Base-by-base conservation (phyloP, 2,797 vertebrate species). In the Chelonia mydas region DNA sequence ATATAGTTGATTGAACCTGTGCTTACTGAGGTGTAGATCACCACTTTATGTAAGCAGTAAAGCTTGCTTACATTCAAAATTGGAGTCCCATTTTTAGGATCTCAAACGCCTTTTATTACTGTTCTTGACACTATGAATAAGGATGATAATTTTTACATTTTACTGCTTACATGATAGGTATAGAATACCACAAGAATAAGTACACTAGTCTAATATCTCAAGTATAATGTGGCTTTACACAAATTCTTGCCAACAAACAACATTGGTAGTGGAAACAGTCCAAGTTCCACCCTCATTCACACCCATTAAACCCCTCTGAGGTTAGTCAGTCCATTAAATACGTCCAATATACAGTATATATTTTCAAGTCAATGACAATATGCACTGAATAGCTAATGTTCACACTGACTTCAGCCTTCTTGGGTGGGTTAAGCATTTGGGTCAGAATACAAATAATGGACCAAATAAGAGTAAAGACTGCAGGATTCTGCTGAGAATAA, bases 1-100 rank as follows among this genome's bases (percentile, higher is more conserved):
- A 15, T 23, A 54, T 41, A 59, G 87, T 92, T 93, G 87, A 90
- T 41, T 82, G 74, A 94, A 90, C 76, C 76, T 4, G 2, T 57
- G 81, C 89, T 90, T 90, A 95, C 79, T 47, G 82, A 89, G 57
- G 49, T 84, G 50, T 76, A 77, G 82, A 91, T 81, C 84, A 83
- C 17, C 74, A 81, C 51, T 95, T 86, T 81, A 83, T 37, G 1
- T 11, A 84, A 79, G 41, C 37, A 54, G 85, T 87, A 90, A 92
- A 90, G 57, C 81, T 81, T 53, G 77, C 53, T 93, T 84, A 2
- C 11, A 79, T 83, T 79, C 77, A 11, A 11, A 92, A 45, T 1
- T 78, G 31, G 37, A 55, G 82, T 49, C 37, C 11, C 41, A 37
- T 86, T 94, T 90, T 57, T 84, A 79, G 74, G 81, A 81, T 74